Conservation (phyloP, 35 echinoderm and acorn worm species). For the Antedon bifida region DNA sequence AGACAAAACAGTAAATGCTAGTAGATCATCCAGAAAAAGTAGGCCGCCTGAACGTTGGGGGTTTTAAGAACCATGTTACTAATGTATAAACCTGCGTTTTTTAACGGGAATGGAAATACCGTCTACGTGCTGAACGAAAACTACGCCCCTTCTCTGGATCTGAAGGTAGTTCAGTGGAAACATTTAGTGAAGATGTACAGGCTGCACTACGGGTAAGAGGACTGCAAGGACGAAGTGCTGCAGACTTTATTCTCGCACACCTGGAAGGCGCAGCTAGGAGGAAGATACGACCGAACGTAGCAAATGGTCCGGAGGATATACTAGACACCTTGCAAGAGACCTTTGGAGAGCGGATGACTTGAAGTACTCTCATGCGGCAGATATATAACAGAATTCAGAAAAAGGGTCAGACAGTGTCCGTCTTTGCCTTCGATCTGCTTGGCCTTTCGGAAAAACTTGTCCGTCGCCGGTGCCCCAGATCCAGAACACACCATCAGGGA, state of each 20-base stretch:
- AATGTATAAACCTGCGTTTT: background rate
- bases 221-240: background rate
- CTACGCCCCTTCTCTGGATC: background rate
- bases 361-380: conserved; percentile 9
- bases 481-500: background rate
- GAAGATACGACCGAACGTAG: conserved; percentile 16
- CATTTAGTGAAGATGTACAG: conserved; percentile 9
- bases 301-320: conserved; percentile 6
- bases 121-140: background rate
- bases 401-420: conserved; percentile 26
- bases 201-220: conserved; percentile 18
- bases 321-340: conserved; percentile 17
- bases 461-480: conserved; percentile 7
- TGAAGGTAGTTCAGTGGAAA: background rate
- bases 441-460: conserved; percentile 2
- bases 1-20: background rate
- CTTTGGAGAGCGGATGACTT: conserved; percentile 25
- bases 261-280: conserved; percentile 29
- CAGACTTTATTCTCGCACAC: conserved; percentile 27
- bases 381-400: conserved; percentile 24
- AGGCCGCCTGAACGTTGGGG: background rate
- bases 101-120: background rate
- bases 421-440: conserved; percentile 24
- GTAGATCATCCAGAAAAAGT: background rate
- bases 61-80: background rate